Evolutionary conservation across 2,113 vertebrate species (phyloP).

Genomic region (Gavia stellata): DNA sequence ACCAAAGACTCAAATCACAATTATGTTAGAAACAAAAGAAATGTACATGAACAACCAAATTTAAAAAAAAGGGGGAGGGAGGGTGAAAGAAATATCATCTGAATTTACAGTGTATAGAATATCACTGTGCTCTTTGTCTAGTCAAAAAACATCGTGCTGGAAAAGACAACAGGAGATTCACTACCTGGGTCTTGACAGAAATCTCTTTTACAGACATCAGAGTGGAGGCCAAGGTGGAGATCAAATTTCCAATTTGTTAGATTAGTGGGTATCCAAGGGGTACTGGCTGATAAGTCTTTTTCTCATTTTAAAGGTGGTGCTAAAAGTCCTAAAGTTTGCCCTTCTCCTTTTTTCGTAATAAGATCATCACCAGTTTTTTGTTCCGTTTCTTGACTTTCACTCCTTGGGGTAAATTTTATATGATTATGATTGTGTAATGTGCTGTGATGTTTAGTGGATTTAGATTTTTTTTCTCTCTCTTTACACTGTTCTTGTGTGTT

Average conservation of each 20-base stretch:
- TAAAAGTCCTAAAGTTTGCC: slow-evolving; percentile 38
- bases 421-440: accelerated
- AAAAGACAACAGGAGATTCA: neutral
- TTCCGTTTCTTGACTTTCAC: neutral
- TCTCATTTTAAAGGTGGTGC: slow-evolving; percentile 44
- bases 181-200: neutral
- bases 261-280: neutral
- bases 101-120: neutral
- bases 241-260: slow-evolving; percentile 50
- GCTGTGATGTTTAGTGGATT: neutral
- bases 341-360: slow-evolving; percentile 12
- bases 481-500: neutral
- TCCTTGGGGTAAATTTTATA: neutral
- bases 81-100: neutral
- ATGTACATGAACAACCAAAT: neutral
- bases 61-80: neutral
- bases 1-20: neutral
- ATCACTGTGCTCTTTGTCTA: neutral
- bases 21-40: neutral
- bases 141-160: neutral
- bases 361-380: neutral
- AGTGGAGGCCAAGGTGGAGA: neutral
- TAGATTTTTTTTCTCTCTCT: neutral
- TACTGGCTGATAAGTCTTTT: slow-evolving; percentile 4
- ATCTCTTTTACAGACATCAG: neutral